Base-by-base conservation (phyloP, 2,113 vertebrate genomes). In the Pontoporia blainvillei region DNA sequence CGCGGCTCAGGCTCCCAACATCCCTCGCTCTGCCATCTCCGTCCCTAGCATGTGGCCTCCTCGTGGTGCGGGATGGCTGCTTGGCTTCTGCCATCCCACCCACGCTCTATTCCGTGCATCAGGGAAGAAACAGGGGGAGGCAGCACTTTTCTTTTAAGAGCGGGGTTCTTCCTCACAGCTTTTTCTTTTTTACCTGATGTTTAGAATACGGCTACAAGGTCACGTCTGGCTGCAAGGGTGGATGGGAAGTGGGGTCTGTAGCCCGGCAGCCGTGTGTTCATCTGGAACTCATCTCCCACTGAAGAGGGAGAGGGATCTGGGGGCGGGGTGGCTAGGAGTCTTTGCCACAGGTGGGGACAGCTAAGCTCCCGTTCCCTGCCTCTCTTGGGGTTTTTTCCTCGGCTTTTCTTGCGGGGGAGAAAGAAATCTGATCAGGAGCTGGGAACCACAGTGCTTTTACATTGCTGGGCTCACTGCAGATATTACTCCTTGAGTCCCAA, bases 11-110 rank as follows among this genome's bases (percentile, higher is more conserved):
- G 54, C 31, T 64, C 36, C 36, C 0, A 5, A 2, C 6, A 6
- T 0, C 23, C 46, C 36, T n/a, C 2, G 2, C 34, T 27, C 57
- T 1, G 46, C 41, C 2, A 0, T n/a, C 59, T 39, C 34, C 0
- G 0, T 29, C 61, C 29, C 21, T 5, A 2, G 21, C 1, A 0
- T 1, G 73, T 0, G 23, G 18, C 23, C 15, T n/a, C 44, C 75
- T 87, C 59, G 0, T 27, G 46, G 57, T 1, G 1, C 57, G 31
- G 17, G 1, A 1, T 3, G 52, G 61, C 59, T 36, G 90, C 90
- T 21, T 4, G 12, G 11, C 25, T 21, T 20, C 52, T 69, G 69
- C 85, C 29, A 2, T 93, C 2, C 11, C 41, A 61, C 27, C 21
- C 27, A 27, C 0, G 0, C 36, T 89, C 69, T n/a, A 5, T 49